Evolutionary conservation across 2,888 invertebrate species (phyloP).

Genomic region (Reticulitermes lucifugus): DNA sequence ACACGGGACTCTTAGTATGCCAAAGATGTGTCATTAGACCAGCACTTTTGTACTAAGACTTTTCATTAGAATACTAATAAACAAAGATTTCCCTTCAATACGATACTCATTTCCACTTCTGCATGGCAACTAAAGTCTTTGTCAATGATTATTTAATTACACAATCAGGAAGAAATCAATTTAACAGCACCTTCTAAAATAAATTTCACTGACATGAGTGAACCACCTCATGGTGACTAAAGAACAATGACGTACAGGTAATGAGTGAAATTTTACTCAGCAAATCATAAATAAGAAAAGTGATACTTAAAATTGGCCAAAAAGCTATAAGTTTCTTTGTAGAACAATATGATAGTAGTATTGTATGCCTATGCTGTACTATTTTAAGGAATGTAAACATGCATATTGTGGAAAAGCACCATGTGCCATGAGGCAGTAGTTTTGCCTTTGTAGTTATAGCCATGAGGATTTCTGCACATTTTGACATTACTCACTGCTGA

Average conservation of each 20-base stretch:
- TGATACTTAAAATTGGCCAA: background rate
- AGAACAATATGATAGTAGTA: background rate
- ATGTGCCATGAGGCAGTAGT: too few species aligned
- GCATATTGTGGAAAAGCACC: too few species aligned
- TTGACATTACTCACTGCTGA: too few species aligned
- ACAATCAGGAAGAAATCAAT: background rate
- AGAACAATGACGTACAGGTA: background rate
- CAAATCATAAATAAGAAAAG: too few species aligned
- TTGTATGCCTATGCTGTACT: background rate
- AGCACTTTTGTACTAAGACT: slow-evolving; percentile 7
- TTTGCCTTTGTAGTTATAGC: too few species aligned
- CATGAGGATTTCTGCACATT: too few species aligned
- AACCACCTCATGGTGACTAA: background rate
- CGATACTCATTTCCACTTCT: background rate
- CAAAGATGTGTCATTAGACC: too few species aligned
- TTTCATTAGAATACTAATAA: background rate
- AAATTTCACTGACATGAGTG: background rate
- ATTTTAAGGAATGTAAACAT: too few species aligned
- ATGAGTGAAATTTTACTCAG: background rate
- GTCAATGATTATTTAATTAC: background rate
- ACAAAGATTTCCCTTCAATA: background rate
- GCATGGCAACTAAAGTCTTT: background rate
- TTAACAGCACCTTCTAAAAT: background rate
- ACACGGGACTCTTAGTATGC: background rate
- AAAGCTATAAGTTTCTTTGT: background rate